Percentiles rank a stretch among this genome's conserved stretches.
Conservation (phyloP, 1,140 invertebrate species). For the Sesamia nonagrioides region DNA sequence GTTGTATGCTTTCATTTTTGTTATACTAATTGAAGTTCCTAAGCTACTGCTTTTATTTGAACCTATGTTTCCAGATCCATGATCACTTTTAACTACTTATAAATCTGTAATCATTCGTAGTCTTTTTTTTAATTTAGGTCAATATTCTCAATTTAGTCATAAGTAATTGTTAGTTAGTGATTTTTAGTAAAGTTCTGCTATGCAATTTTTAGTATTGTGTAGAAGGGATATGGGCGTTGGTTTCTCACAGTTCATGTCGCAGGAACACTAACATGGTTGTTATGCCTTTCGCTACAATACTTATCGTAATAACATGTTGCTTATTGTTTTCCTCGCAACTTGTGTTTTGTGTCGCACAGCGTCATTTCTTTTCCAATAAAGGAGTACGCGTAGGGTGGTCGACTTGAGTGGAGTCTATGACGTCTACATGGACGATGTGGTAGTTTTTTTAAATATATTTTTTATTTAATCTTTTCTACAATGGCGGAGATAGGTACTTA, state of each 20-base stretch:
- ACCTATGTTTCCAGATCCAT: no score
- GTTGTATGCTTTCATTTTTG: no score
- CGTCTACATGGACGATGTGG: not conserved
- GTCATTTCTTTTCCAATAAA: slow-evolving; percentile 27
- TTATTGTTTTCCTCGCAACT: slow-evolving; percentile 15
- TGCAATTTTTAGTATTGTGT: slow-evolving; percentile 16
- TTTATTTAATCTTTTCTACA: no score
- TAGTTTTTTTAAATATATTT: not conserved
- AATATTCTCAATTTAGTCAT: not conserved
- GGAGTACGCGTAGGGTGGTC: not conserved
- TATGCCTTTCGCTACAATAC: slow-evolving; percentile 27
- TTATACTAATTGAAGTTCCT: no score
- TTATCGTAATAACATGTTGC: slow-evolving; percentile 9
- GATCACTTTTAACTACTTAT: no score
- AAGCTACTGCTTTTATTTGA: no score
- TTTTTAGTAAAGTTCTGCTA: not conserved
- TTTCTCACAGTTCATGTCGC: slow-evolving; percentile 39
- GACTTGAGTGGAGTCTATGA: not conserved
- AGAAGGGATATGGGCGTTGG: slow-evolving; percentile 39
- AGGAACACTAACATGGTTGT: slow-evolving; percentile 14
- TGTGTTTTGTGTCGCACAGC: slow-evolving; percentile 15
- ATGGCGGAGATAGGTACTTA: no score
- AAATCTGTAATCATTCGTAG: no score
- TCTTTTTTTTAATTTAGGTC: no score
- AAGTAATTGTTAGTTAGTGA: not conserved